Base-by-base conservation (phyloP, 2,113 vertebrate genomes). In the Catharus minimus region DNA sequence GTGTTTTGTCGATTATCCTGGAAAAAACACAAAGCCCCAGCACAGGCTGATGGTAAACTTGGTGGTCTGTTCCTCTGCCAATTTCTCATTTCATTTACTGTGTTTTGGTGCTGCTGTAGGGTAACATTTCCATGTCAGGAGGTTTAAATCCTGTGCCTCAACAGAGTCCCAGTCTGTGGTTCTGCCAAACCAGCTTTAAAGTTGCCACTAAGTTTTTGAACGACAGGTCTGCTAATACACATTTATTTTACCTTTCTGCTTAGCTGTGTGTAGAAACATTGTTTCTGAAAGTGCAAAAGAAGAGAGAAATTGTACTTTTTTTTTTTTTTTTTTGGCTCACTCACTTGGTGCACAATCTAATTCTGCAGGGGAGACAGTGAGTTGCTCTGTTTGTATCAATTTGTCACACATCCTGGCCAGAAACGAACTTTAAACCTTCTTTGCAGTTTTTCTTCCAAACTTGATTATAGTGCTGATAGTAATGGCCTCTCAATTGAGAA, bases 401-500 rank as follows among this genome's bases (percentile, higher is more conserved):
- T 86, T 90, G 93, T 90, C 46, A 50, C 28, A 23, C 13, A 38
- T 68, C 65, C 33, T 0, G 0, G 14, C 19, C 57, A 36, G 66
- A 61, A 84, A 39, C 1, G 9, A 90, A 46, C 33, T 61, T 84
- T 28, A 44, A 82, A 41, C 49, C 38, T 75, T 19, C 13, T 41
- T 67, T 81, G 23, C 32, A 36, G 24, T 56, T 90, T 92, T 92
- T 71, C 36, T 75, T 79, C 27, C 28, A 22, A 41, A 49, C 12
- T 82, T 68, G 41, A 36, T 69, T 41, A 13, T 60, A 5, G 28
- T 65, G 57, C 23, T 87, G 58, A 30, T 33, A 14, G 15, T 33
- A 28, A 46, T 0, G 1, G 26, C 46, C 33, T 60, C 39, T 71
- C 67, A 33, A 0, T 0, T 61, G 27, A 56, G 28, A 33, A 79